These are phyloP conservation scores for Microctonus hyperodae DNA, from an alignment of 2,888 invertebrate genomes.

Conservation along the genomic window DNA sequence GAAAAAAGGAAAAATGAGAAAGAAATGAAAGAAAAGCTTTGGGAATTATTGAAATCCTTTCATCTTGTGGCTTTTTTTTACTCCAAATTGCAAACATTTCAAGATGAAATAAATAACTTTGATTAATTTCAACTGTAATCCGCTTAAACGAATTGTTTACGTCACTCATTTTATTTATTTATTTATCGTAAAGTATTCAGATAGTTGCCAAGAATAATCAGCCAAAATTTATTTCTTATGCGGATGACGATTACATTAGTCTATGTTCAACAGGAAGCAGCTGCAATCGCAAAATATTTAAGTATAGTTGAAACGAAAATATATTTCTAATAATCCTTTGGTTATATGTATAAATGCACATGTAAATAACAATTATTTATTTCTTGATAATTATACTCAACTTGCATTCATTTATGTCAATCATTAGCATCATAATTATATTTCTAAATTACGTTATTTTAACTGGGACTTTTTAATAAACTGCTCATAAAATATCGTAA, in stretches of 20 bases:
- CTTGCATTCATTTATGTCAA: too few relatives aligned
- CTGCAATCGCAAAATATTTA: conserved; percentile 1
- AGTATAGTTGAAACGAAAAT: conserved; percentile 2
- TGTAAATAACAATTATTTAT: too few relatives aligned
- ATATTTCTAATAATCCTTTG: background rate
- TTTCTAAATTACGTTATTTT: background rate
- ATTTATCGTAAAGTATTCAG: background rate
- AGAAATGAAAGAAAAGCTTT: background rate
- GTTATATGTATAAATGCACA: too few relatives aligned
- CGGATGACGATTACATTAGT: background rate
- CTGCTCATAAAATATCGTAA: background rate
- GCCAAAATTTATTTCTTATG: conserved; percentile 3
- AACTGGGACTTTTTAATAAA: background rate
- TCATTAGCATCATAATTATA: background rate
- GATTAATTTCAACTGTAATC: background rate
- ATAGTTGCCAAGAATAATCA: background rate
- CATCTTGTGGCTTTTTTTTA: background rate
- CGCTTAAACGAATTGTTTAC: background rate
- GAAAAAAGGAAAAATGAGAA: background rate
- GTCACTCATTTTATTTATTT: background rate
- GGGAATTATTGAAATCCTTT: background rate
- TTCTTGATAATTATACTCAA: too few relatives aligned
- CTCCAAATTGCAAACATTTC: background rate
- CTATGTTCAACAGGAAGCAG: conserved; percentile 1
- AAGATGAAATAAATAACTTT: background rate